These are phyloP conservation scores for Scomber colias DNA, from an alignment of 2,113 vertebrate genomes.

Conservation along the genomic window DNA sequence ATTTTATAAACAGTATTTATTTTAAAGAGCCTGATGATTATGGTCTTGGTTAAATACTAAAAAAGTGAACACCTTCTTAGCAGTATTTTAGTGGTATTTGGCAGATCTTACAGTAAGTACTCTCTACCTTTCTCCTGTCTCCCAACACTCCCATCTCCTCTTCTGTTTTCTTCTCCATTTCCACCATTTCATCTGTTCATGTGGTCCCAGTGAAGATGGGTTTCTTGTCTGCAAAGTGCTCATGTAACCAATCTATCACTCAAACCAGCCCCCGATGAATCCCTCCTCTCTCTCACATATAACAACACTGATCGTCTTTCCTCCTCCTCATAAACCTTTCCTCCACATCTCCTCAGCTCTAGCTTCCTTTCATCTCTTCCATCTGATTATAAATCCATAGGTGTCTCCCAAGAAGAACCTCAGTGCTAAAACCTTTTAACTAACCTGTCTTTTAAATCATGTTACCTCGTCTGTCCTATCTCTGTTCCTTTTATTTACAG, in stretches of 20 bases:
- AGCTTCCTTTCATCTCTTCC: slow-evolving; percentile 1
- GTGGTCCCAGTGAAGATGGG: not conserved
- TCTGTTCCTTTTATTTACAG: not conserved
- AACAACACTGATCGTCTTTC: not conserved
- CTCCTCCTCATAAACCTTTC: slow-evolving; percentile 17
- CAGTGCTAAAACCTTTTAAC: not conserved
- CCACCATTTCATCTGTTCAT: not conserved
- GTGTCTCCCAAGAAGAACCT: not conserved
- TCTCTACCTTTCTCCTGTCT: not conserved
- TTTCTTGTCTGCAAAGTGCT: not conserved
- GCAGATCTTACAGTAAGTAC: not conserved
- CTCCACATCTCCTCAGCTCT: not conserved
- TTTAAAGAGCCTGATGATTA: too few species aligned
- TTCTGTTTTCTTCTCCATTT: not conserved
- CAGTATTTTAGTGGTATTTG: not conserved
- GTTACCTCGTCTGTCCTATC: too few species aligned
- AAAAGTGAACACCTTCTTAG: too few species aligned
- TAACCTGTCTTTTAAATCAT: not conserved
- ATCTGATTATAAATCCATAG: not conserved
- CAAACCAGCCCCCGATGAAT: not conserved
- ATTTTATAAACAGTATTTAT: too few species aligned
- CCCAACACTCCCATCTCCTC: not conserved
- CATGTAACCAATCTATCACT: slow-evolving; percentile 26
- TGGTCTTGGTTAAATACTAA: too few species aligned
- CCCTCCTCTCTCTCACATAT: not conserved